These are phyloP conservation scores for Bryconaethiops microstoma DNA, from an alignment of 2,797 vertebrate species.

Conservation along the genomic window DNA sequence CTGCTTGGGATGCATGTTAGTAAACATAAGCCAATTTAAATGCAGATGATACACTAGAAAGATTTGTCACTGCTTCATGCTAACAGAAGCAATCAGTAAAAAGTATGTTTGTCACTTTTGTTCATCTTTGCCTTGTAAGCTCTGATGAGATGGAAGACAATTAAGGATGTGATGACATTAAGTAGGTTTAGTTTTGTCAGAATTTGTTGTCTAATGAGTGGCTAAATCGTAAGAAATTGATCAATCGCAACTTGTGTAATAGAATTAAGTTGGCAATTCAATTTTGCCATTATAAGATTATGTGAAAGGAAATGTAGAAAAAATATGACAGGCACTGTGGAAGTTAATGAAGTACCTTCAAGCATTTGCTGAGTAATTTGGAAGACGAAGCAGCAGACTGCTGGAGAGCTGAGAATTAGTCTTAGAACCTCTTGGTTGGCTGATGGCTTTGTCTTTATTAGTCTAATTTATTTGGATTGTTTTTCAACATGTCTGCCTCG, in stretches of 20 bases:
- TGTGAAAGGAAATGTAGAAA: not conserved
- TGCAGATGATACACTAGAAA: not conserved
- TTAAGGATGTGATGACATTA: not conserved
- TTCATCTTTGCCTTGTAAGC: no score
- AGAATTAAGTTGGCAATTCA: not conserved
- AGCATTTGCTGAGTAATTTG: constrained; percentile 29
- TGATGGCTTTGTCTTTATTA: constrained; percentile 62
- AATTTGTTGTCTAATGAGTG: no score
- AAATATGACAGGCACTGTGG: not conserved
- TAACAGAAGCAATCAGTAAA: not conserved
- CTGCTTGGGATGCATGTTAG: not conserved
- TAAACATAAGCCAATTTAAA: not conserved
- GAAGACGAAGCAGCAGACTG: constrained; percentile 44
- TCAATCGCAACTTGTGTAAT: not conserved
- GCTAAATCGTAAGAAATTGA: not conserved
- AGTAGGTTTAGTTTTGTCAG: not conserved
- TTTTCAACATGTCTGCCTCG: constrained; percentile 70
- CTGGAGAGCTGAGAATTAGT: constrained; percentile 42
- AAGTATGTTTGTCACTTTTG: not conserved
- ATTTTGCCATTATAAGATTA: not conserved
- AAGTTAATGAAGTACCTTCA: constrained; percentile 21
- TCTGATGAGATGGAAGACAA: not conserved
- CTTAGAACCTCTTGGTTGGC: constrained; percentile 60
- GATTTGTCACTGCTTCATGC: not conserved
- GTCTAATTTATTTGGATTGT: constrained; percentile 70